Evolutionary conservation across 2,888 invertebrate genomes (phyloP).

Genomic region (Hyposoter didymator): DNA sequence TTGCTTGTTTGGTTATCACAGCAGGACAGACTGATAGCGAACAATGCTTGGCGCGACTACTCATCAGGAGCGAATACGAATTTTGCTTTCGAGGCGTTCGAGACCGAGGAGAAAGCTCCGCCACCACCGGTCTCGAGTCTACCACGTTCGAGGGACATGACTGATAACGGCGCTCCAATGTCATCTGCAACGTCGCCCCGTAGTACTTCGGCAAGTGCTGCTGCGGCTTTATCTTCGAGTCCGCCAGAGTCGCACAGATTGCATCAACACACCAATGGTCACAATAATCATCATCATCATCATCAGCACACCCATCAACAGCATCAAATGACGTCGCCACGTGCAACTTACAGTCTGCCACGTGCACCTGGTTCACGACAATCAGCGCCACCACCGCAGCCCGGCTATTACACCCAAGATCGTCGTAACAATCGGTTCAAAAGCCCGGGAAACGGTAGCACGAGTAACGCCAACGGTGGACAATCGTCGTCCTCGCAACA

Average conservation of each 20-base stretch:
- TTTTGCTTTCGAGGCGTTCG: conserved; percentile 95
- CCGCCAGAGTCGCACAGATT: conserved; percentile 64
- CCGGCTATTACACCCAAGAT: conserved; percentile 86
- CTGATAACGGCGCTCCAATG: conserved; percentile 64
- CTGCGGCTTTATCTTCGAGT: conserved; percentile 46
- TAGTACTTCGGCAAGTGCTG: conserved; percentile 56
- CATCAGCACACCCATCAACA: conserved; percentile 64
- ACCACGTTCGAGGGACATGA: conserved; percentile 79
- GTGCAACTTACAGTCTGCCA: conserved; percentile 91
- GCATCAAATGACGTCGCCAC: conserved; percentile 79
- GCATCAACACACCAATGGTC: conserved; percentile 85
- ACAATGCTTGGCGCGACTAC: conserved; percentile 96
- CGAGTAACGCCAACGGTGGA: conserved; percentile 61
- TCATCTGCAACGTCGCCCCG: conserved; percentile 40
- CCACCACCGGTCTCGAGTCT: conserved; percentile 82
- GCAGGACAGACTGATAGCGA: conserved; percentile 93
- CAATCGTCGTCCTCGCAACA: conserved; percentile 83
- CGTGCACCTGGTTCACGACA: conserved; percentile 86
- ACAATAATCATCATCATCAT: conserved; percentile 61
- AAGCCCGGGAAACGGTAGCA: conserved; percentile 68
- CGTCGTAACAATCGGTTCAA: conserved; percentile 83
- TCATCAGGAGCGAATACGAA: conserved; percentile 91
- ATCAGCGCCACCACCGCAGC: conserved; percentile 83
- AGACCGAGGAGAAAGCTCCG: conserved; percentile 90
- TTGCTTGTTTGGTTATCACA: conserved; percentile 67